Base-by-base conservation (phyloP, 2,797 vertebrate species). In the Danio tinwini region DNA sequence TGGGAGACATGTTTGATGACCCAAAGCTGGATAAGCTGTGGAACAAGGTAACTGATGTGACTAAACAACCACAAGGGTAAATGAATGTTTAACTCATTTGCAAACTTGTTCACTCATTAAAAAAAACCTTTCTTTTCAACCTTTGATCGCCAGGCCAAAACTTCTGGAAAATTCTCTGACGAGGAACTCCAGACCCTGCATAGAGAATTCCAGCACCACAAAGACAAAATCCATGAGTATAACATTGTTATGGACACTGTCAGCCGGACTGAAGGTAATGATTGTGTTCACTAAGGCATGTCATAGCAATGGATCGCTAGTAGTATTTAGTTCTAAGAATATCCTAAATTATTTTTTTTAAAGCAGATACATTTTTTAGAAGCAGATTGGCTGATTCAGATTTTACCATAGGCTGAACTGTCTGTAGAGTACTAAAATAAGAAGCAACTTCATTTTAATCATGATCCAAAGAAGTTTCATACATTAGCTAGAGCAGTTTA, bases 11-110 rank as follows among this genome's bases (percentile, higher is more conserved):
- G 0, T 94, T 99, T 80, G 95, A 95, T 2, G 98, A 99, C 84
- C 98, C 98, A 56, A 91, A 94, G 74, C 91, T 99, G 85, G 96
- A 98, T 83, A 99, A 99, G 87, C 89, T 99, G 62, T 99, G 98
- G 98, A 98, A 96, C 90, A 98, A 97, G 94, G 98, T 98, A 59
- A 64, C 29, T 1, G n/a, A 42, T 64, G 13, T 53, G 17, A 49
- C 14, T 13, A 37, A 59, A 59, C 8, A 12, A 2, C 8, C 11
- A 14, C 8, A 52, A 44, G 5, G 45, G 37, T 58, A 3, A 29
- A 29, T 19, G n/a, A 59, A n/a, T 44, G 19, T 65, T n/a, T 59
- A 47, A 65, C 37, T 75, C 12, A 69, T 74, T 59, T 58, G 62
- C 14, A 59, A 14, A 39, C 10, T 13, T 16, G 16, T 47, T 62